Evolutionary conservation across 2,113 vertebrate genomes (phyloP), one percentile per base, ranked within the genome.

Genomic region (Python bivittatus): DNA sequence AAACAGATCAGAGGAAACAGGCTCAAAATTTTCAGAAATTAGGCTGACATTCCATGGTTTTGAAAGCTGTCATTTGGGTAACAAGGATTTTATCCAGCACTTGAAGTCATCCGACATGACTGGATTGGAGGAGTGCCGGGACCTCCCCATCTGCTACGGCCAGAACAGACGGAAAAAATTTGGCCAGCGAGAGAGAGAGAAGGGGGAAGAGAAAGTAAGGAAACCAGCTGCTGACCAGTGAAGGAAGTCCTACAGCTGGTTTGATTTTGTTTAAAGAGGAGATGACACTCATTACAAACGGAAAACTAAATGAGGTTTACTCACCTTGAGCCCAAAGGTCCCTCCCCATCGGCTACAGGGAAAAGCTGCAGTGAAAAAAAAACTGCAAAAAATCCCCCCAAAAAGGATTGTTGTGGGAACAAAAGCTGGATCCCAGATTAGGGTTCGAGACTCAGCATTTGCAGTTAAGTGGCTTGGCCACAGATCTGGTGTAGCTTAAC

Each of bases 1-100:
- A 96, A 98, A 97, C 97, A 97, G 97, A 98, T 97, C 96, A 97
- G 97, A 97, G 97, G 95, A 97, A 98, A 97, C 96, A 96, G 95
- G 96, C 93, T 95, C 96, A 95, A 97, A 97, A 98, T 97, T 98
- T 97, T 97, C 90, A 93, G 96, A 96, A 42, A 61, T 93, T 93
- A 96, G 44, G 54, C 13, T 38, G 42, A 27, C 22, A 23, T 23
- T 6, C 53, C 15, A 42, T 89, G 93, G 89, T 93, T 48, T 23
- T 91, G 96, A 72, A 92, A 88, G 42, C 48, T 10, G 97, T 97
- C 96, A 4, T 92, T 85, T 94, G 96, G 97, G 97, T 94, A 96
- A 95, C 68, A 89, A 95, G 95, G 92, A 88, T 0, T 94, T 52
- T 58, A 88, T 91, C 90, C 90, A 90, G 88, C 33, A 1, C 92